These are phyloP conservation scores for Gymnoscelis rufifasciata DNA, from an alignment of 2,888 invertebrate species.

Conservation along the genomic window DNA sequence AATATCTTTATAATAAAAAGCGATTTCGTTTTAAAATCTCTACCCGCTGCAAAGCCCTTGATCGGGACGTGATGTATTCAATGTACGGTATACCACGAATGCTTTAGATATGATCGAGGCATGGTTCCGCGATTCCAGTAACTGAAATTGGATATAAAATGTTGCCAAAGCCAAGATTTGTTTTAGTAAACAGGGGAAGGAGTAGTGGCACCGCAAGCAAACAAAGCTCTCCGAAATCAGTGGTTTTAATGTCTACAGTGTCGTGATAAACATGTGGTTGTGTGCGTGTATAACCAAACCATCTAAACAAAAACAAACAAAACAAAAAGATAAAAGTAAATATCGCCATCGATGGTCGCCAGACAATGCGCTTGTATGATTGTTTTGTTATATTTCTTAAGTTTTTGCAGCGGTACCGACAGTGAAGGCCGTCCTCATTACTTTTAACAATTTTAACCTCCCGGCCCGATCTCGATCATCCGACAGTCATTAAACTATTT, in stretches of 20 bases:
- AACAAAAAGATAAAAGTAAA: conserved; percentile 31
- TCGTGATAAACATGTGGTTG: conserved; percentile 71
- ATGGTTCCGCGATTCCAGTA: too few species aligned
- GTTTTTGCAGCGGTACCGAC: conserved; percentile 39
- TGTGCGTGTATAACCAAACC: conserved; percentile 57
- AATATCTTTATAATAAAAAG: too few species aligned
- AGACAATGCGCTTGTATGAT: conserved; percentile 34
- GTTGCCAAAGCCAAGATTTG: conserved; percentile 5
- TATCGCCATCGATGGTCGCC: conserved; percentile 46
- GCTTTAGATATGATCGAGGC: too few species aligned
- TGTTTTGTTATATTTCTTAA: conserved; percentile 30
- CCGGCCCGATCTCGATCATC: conserved; percentile 37
- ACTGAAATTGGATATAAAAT: not conserved
- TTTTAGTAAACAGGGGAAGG: conserved; percentile 26
- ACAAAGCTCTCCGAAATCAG: conserved; percentile 48
- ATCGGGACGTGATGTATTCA: too few species aligned
- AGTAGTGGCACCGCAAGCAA: conserved; percentile 49
- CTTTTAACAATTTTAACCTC: conserved; percentile 48
- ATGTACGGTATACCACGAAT: too few species aligned
- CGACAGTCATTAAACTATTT: conserved; percentile 28
- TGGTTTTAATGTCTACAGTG: conserved; percentile 33
- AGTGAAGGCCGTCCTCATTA: conserved; percentile 60
- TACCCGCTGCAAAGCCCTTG: too few species aligned
- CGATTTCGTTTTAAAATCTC: too few species aligned
- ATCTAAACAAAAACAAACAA: conserved; percentile 51